Evolutionary conservation across 2,113 vertebrate genomes (phyloP).

Genomic region (Varanus salvator): DNA sequence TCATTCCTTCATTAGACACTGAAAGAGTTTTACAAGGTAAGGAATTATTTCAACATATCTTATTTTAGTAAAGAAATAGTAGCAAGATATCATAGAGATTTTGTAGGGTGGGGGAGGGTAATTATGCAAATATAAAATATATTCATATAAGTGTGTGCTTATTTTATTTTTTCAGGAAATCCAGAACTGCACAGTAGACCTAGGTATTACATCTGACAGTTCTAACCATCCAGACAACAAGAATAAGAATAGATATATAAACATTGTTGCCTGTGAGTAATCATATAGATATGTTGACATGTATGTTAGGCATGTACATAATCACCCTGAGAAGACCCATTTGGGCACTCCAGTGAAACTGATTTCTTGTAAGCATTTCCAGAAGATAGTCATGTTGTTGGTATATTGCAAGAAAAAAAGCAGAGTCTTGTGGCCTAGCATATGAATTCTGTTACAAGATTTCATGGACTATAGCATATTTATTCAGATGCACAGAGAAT

Average conservation of each 20-base stretch:
- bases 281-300: neutral
- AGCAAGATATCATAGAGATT: slow-evolving; percentile 71
- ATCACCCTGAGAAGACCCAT: neutral
- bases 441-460: no score
- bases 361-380: neutral
- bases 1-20: slow-evolving; percentile 93
- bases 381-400: no score
- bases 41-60: slow-evolving; percentile 83
- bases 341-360: neutral
- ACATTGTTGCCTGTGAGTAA: slow-evolving; percentile 93
- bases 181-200: slow-evolving; percentile 90
- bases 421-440: no score
- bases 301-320: neutral
- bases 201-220: slow-evolving; percentile 89
- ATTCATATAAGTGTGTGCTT: slow-evolving; percentile 12
- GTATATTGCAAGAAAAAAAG: no score
- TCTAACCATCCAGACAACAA: slow-evolving; percentile 95
- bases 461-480: no score
- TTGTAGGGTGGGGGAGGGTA: slow-evolving; percentile 57
- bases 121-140: slow-evolving; percentile 33
- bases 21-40: slow-evolving; percentile 99
- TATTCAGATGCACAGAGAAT: no score
- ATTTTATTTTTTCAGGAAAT: slow-evolving; percentile 84
- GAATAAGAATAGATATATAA: slow-evolving; percentile 94
- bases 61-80: slow-evolving; percentile 80